These are phyloP conservation scores for Tupaia tana DNA, from an alignment of 2,113 vertebrate species.

Conservation along the genomic window DNA sequence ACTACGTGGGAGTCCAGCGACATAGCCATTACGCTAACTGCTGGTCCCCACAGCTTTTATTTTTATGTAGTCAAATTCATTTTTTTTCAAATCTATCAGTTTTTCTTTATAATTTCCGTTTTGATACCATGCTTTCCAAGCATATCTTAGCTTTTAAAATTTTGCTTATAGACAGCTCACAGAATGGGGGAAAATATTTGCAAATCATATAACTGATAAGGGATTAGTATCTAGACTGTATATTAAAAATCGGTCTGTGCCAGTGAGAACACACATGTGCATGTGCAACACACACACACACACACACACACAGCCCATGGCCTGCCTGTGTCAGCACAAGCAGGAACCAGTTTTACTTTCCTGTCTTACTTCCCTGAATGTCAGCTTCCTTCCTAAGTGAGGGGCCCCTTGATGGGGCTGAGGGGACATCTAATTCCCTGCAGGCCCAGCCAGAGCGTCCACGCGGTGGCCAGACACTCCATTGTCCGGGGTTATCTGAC, in stretches of 20 bases:
- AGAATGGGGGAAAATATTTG: neutral
- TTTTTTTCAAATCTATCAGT: too few relatives aligned
- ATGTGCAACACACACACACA: neutral
- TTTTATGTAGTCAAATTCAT: neutral
- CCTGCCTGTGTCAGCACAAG: neutral
- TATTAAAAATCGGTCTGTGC: too few relatives aligned
- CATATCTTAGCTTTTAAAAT: neutral
- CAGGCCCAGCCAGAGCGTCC: neutral
- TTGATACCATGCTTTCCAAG: neutral
- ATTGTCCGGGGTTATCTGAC: conserved; percentile 31
- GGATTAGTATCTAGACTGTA: neutral
- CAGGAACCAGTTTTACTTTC: neutral
- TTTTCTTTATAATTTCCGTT: neutral
- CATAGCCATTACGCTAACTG: too few relatives aligned
- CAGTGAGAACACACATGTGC: neutral
- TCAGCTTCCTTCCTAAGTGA: neutral
- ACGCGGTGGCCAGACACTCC: neutral
- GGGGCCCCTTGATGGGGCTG: neutral
- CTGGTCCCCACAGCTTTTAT: neutral
- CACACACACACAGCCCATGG: neutral
- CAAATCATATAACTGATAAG: neutral
- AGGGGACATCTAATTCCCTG: neutral
- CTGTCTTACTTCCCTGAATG: neutral
- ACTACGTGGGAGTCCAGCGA: too few relatives aligned
- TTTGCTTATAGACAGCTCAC: neutral